A percentile compares a stretch with the other conserved stretches of the same genome.
Conservation (phyloP, 2,888 invertebrate species). For the Zonitis immaculata region DNA sequence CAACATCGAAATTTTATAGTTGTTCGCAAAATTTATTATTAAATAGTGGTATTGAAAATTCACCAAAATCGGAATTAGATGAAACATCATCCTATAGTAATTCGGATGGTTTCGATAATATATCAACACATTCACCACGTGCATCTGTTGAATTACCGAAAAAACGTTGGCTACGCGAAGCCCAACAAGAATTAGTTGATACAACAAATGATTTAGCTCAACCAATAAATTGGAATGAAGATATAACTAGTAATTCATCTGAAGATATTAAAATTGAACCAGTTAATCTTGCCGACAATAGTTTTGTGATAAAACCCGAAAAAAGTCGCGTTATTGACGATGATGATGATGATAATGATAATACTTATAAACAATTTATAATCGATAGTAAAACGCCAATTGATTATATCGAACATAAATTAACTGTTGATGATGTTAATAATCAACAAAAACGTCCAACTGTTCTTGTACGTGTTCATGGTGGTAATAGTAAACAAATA, state of each 20-base stretch:
- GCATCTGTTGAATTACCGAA: constrained; percentile 47
- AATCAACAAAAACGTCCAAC: constrained; percentile 53
- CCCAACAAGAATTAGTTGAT: constrained; percentile 42
- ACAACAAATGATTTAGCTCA: constrained; percentile 50
- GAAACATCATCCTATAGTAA: constrained; percentile 31
- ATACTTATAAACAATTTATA: not conserved
- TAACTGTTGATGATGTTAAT: constrained; percentile 31
- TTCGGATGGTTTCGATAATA: constrained; percentile 28
- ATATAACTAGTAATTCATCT: constrained; percentile 9
- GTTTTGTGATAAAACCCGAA: constrained; percentile 8
- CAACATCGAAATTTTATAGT: constrained; percentile 30
- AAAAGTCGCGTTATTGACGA: not conserved
- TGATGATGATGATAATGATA: not conserved
- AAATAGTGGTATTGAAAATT: constrained; percentile 25
- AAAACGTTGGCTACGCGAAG: constrained; percentile 58
- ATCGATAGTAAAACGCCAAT: not conserved
- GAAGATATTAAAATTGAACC: constrained; percentile 17
- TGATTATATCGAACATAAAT: not conserved
- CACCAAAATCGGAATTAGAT: constrained; percentile 34
- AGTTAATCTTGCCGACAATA: constrained; percentile 11
- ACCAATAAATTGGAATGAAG: constrained; percentile 52
- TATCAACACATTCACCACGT: constrained; percentile 19
- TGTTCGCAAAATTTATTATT: constrained; percentile 30
- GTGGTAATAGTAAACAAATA: constrained; percentile 43
- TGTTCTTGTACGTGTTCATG: constrained; percentile 51